Evolutionary conservation across 2,888 invertebrate species (phyloP), one percentile per base, ranked within the genome.

Genomic region (Acrobasis consociella): DNA sequence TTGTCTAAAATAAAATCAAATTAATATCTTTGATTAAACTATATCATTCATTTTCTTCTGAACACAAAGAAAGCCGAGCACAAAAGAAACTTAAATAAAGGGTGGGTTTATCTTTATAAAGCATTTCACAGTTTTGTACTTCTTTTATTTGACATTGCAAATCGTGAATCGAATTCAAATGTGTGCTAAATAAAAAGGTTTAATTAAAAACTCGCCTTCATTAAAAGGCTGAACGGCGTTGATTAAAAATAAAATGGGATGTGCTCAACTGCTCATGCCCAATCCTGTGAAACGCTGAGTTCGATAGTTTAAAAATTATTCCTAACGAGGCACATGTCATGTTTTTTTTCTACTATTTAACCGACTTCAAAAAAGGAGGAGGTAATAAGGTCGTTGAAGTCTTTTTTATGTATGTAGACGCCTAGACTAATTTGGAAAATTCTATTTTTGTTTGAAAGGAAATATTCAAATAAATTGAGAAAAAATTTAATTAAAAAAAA

Each of bases 201-300:
- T 66, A 64, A 66, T 62, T 66, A 62, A 66, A 66, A 66, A 64
- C 62, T 58, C 64, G 64, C 64, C 55, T 62, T 66, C 64, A 64
- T 66, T 66, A 60, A 66, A 66, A 66, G 62, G 64, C 59, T 65
- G 49, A 60, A 62, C 53, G 62, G 56, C 64, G 62, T 62, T 66
- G 62, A 66, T 64, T 62, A 62, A 66, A 66, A 66, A 66, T 64
- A 66, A 64, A 64, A 66, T 52, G 63, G 58, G 55, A 62, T 46
- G 49, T 60, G 55, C 62, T 46, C 53, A n/a, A n/a, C n/a, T n/a
- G n/a, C n/a, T n/a, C n/a, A n/a, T 61, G 51, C 62, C 38, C 53
- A 62, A 59, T 51, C 49, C 51, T 55, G 39, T 62, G 56, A 42
- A 42, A 17, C 1, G 56, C 11, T 56, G 56, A 56, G 46, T 42